A percentile compares a stretch with the other conserved stretches of the same genome.
phyloP scores from a whole-genome alignment of 2,888 invertebrate genomes.

The Erebia ligea region DNA sequence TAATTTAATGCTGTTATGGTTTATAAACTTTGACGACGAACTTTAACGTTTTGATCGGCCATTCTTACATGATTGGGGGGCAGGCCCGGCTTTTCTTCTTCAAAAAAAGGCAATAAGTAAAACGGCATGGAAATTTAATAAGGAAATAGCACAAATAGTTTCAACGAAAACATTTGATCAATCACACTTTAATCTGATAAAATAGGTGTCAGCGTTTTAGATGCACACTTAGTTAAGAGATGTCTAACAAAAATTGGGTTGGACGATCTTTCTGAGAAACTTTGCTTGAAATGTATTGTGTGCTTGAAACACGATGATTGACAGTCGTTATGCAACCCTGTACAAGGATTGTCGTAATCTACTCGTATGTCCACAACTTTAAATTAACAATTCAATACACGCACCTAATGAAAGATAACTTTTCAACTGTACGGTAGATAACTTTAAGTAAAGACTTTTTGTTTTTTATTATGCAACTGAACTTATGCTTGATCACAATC shows the following conservation, averaged over 20 bases:
- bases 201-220: slow-evolving; percentile 11
- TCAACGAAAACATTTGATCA: background rate
- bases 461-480: slow-evolving; percentile 1
- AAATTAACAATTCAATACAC: slow-evolving; percentile 17
- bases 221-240: slow-evolving; percentile 19
- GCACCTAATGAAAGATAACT: background rate
- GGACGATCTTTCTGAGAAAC: slow-evolving; percentile 16
- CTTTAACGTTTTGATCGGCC: too few relatives aligned
- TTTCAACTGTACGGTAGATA: background rate
- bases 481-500: slow-evolving; percentile 15
- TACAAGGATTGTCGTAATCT: slow-evolving; percentile 11
- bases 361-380: background rate
- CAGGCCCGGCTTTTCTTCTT: too few relatives aligned
- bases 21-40: too few relatives aligned
- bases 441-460: background rate
- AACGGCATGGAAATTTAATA: background rate
- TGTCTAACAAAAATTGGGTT: slow-evolving; percentile 15
- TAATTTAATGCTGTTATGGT: too few relatives aligned
- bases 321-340: slow-evolving; percentile 16
- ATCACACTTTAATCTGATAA: slow-evolving; percentile 25
- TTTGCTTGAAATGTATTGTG: slow-evolving; percentile 19
- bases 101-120: too few relatives aligned
- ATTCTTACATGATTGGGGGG: too few relatives aligned
- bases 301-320: slow-evolving; percentile 16
- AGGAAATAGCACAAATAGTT: background rate